Evolutionary conservation across 2,888 invertebrate genomes (phyloP).

Genomic region (Auanema sp.): DNA sequence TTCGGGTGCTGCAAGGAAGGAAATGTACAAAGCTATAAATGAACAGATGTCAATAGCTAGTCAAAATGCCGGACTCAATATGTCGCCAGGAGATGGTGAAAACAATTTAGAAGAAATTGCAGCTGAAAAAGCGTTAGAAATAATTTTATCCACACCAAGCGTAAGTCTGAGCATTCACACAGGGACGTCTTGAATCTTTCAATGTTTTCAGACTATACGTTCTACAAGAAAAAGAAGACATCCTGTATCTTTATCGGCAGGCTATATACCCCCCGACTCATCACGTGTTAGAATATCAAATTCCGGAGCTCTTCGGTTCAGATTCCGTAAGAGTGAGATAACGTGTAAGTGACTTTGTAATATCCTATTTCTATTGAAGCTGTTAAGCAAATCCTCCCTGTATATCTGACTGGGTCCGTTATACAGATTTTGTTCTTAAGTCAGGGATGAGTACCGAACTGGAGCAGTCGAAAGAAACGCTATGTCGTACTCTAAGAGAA

Average conservation of each 20-base stretch:
- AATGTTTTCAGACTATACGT: not conserved
- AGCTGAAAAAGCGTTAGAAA: too few species aligned
- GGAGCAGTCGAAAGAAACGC: not conserved
- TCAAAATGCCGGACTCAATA: not conserved
- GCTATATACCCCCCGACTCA: constrained; percentile 13
- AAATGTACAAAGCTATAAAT: not conserved
- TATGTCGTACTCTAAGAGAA: not conserved
- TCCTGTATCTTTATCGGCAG: constrained; percentile 9
- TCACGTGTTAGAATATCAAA: constrained; percentile 10
- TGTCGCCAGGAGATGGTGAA: too few species aligned
- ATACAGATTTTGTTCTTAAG: not conserved
- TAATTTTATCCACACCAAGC: too few species aligned
- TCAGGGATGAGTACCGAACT: not conserved
- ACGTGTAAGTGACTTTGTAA: constrained; percentile 5
- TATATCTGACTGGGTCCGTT: constrained; percentile 1
- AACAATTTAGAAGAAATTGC: too few species aligned
- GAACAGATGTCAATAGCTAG: not conserved
- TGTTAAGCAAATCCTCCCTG: not conserved
- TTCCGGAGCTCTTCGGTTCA: constrained; percentile 10
- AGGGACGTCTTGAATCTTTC: too few species aligned
- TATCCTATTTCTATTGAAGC: not conserved
- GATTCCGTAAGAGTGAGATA: constrained; percentile 12
- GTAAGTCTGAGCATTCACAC: too few species aligned
- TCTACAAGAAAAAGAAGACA: not conserved
- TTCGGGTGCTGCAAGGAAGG: not conserved